Evolutionary conservation across 2,797 vertebrate genomes (phyloP).

Genomic region (Chlorospingus flavigularis): DNA sequence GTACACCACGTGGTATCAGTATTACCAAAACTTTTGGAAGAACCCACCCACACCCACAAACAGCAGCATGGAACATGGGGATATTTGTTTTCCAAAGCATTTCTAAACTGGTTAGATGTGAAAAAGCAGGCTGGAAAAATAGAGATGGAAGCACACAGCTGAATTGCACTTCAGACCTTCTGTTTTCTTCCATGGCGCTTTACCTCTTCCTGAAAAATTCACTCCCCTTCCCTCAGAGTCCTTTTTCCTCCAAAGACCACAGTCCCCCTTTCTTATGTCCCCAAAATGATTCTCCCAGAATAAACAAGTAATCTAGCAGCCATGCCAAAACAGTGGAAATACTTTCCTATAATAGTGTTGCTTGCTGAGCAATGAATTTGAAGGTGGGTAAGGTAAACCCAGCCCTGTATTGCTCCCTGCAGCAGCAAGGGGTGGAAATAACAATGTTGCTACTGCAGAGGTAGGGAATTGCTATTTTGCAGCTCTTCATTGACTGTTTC

Average conservation of each 20-base stretch:
- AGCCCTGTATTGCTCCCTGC: background rate
- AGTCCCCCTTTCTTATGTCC: background rate
- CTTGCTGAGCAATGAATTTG: background rate
- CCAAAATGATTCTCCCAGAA: background rate
- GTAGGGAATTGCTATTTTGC: background rate
- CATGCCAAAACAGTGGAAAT: background rate
- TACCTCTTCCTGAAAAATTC: background rate
- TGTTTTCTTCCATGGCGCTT: background rate
- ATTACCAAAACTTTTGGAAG: background rate
- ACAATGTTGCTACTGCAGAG: background rate
- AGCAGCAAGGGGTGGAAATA: background rate
- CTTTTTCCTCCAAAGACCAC: background rate
- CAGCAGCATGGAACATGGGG: too few relatives aligned
- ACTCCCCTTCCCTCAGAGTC: background rate
- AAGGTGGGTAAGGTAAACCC: background rate
- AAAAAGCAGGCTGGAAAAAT: background rate
- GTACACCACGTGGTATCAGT: background rate
- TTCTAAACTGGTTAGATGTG: background rate
- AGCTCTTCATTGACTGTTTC: background rate
- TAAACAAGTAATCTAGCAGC: background rate
- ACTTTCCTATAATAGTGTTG: background rate
- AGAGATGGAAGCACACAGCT: background rate
- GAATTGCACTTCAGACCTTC: background rate
- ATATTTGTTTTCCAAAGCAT: background rate
- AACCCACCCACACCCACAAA: fast-evolving